Evolutionary conservation across 2,888 invertebrate genomes (phyloP).

Genomic region (Parascotia fuliginaria): DNA sequence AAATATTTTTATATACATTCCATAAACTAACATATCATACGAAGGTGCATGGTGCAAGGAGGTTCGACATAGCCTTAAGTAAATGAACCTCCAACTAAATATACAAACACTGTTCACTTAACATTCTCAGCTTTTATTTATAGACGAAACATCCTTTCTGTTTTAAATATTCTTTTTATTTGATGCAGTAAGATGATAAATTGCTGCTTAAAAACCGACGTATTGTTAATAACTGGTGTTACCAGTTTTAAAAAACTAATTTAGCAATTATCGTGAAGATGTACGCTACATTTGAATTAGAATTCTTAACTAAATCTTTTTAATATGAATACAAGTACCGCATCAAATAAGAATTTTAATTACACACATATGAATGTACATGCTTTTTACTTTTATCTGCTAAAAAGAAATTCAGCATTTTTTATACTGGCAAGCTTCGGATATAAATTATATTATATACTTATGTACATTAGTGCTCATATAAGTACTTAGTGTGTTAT

Average conservation of each 20-base stretch:
- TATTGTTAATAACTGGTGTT: too few species aligned
- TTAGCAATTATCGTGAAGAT: too few species aligned
- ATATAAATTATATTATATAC: constrained; percentile 34
- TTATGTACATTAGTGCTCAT: constrained; percentile 53
- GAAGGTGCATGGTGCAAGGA: constrained; percentile 51
- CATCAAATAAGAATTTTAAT: not conserved
- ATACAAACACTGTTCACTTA: constrained; percentile 78
- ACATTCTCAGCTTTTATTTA: constrained; percentile 75
- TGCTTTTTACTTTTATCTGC: not conserved
- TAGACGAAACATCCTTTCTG: constrained; percentile 56
- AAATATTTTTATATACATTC: constrained; percentile 46
- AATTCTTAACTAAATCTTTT: too few species aligned
- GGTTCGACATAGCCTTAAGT: constrained; percentile 62
- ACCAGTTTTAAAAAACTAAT: too few species aligned
- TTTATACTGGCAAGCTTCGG: constrained; percentile 47
- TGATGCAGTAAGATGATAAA: not conserved
- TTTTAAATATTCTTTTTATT: not conserved
- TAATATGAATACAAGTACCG: not conserved
- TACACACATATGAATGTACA: constrained; percentile 3
- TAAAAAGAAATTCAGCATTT: too few species aligned
- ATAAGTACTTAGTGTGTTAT: constrained; percentile 41
- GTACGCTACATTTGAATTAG: too few species aligned
- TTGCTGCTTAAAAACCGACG: too few species aligned
- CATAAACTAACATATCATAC: constrained; percentile 53
- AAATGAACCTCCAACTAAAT: constrained; percentile 58